Evolutionary conservation across 2,113 vertebrate genomes (phyloP).

Genomic region (Gobiocypris rarus): DNA sequence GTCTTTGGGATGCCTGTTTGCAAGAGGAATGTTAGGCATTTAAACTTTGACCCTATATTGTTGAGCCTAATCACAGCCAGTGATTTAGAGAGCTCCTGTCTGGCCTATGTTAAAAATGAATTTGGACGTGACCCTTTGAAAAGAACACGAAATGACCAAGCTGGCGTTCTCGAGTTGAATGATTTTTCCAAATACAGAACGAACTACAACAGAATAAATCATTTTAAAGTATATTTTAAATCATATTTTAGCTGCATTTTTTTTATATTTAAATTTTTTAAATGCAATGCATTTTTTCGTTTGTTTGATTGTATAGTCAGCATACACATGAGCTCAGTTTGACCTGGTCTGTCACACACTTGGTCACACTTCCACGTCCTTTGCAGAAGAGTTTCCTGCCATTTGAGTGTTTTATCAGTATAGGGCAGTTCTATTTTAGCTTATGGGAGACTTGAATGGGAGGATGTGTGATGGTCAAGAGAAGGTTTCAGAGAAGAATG

Average conservation of each 20-base stretch:
- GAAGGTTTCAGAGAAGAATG: neutral
- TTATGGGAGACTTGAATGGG: neutral
- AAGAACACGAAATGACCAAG: neutral
- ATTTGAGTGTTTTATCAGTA: slow-evolving; percentile 33
- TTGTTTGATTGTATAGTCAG: neutral
- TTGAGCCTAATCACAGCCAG: slow-evolving; percentile 11
- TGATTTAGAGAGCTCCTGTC: neutral
- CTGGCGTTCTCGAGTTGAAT: neutral
- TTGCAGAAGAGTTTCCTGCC: slow-evolving; percentile 44
- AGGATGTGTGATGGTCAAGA: slow-evolving; percentile 24
- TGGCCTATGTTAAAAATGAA: neutral
- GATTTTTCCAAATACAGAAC: no score
- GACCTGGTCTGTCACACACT: neutral
- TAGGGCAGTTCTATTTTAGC: slow-evolving; percentile 44
- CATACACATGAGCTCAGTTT: neutral
- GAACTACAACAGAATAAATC: no score
- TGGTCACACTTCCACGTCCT: slow-evolving; percentile 22
- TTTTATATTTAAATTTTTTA: neutral
- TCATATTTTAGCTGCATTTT: neutral
- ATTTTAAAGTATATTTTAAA: neutral
- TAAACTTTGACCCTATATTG: slow-evolving; percentile 32
- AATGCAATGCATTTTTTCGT: no score
- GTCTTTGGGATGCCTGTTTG: neutral
- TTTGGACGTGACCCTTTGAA: slow-evolving; percentile 3
- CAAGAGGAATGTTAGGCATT: slow-evolving; percentile 41